Base-by-base conservation (phyloP, 2,888 invertebrate species). In the Teinopalpus imperialis region DNA sequence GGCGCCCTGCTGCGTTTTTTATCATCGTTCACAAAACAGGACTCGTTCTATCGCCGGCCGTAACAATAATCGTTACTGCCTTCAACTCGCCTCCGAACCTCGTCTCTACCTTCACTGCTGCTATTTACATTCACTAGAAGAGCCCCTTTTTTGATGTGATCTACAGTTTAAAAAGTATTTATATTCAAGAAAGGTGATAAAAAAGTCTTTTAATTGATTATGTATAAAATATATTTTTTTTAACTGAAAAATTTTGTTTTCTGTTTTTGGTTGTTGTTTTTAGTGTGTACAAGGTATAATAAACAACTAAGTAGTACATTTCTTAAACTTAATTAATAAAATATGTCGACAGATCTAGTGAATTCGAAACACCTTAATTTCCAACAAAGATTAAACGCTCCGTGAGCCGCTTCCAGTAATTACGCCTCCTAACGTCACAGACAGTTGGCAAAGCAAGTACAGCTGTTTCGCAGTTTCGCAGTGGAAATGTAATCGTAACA, bases 21-120 rank as follows among this genome's bases (percentile, higher is more conserved):
- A 26, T 55, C 56, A 62, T 64, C 56, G 57, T 61, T 60, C 65
- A 61, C 59, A 56, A 57, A 52, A 58, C 58, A 54, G 57, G 56
- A 56, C 51, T 51, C 61, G 53, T 46, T 36, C 39, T 26, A 34
- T 43, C 43, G 43, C 26, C 23, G 29, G 42, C 51, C 44, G 37
- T 51, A 48, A 45, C 51, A 43, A 45, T 51, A 51, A 51, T 35
- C 45, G 45, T 51, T 51, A 43, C 42, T 24, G 43, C 32, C 6
- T 16, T 9, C 32, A 20, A 26, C 44, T 31, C 36, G 18, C 24
- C 27, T 21, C 10, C 30, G 27, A 21, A 20, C 29, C 42, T 27
- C 29, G 13, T 7, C 21, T 12, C 29, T 26, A 27, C 27, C 30
- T 30, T 31, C 9, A 4, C 2, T 6, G 9, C 7, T 0, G 9